Evolutionary conservation across 2,113 vertebrate genomes (phyloP).

Genomic region (Brachypodius melanocephalos): DNA sequence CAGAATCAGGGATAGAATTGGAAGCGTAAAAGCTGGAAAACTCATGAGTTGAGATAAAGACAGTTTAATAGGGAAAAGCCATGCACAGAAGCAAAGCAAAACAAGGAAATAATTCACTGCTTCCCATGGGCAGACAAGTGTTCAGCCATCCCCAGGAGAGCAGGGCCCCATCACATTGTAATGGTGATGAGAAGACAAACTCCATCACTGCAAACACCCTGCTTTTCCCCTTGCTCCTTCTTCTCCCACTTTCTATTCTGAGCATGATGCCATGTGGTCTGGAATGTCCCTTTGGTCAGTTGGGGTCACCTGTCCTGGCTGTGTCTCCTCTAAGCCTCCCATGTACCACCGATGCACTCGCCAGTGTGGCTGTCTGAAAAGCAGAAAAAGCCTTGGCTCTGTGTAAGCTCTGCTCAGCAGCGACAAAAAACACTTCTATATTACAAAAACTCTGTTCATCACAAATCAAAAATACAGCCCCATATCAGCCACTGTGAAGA

Average conservation of each 20-base stretch:
- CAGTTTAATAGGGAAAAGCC: neutral
- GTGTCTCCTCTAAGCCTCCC: neutral
- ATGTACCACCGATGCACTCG: accelerated
- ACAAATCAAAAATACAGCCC: neutral
- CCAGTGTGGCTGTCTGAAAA: accelerated
- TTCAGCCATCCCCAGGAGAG: neutral
- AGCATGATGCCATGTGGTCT: accelerated
- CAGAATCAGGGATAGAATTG: accelerated
- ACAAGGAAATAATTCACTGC: neutral
- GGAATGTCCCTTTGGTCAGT: neutral
- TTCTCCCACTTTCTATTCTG: too few species aligned
- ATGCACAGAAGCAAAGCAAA: neutral
- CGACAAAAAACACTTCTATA: neutral
- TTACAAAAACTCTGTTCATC: neutral
- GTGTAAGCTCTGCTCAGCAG: neutral
- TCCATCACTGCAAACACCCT: too few species aligned
- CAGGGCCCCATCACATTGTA: accelerated
- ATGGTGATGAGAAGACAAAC: neutral
- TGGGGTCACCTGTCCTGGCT: neutral
- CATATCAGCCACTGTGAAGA: neutral
- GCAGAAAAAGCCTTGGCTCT: neutral
- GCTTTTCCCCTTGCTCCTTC: neutral
- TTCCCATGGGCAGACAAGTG: neutral
- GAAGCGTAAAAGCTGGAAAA: neutral
- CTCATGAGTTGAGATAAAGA: neutral